Evolutionary conservation across 2,113 vertebrate species (phyloP).

Genomic region (Pygoscelis antarcticus): DNA sequence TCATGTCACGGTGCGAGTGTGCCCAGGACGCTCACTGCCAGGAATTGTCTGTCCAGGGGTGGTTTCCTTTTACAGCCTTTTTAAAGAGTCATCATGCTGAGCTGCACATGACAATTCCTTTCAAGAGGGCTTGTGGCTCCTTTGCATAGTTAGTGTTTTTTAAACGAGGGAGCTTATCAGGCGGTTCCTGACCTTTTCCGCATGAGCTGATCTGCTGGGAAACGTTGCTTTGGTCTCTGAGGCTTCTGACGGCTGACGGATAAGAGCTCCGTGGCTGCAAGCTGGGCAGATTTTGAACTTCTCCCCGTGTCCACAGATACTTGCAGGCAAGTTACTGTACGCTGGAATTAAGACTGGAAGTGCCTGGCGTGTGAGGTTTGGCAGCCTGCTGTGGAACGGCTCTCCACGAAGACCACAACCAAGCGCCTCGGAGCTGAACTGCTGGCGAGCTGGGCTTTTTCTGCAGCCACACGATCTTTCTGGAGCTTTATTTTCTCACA

Average conservation of each 20-base stretch:
- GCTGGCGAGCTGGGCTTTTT: not conserved
- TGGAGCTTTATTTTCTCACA: not conserved
- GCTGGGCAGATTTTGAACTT: constrained; percentile 40
- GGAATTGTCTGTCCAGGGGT: constrained; percentile 73
- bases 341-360: not conserved
- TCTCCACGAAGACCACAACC: not conserved
- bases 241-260: constrained; percentile 39
- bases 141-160: constrained; percentile 23
- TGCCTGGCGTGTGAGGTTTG: not conserved
- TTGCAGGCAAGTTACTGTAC: not conserved
- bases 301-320: not conserved
- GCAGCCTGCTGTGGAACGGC: not conserved
- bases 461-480: not conserved
- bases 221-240: not conserved
- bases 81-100: constrained; percentile 84
- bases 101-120: constrained; percentile 81
- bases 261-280: not conserved
- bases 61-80: constrained; percentile 93
- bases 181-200: constrained; percentile 34
- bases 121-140: constrained; percentile 19
- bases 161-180: constrained; percentile 11
- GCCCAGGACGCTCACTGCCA: constrained; percentile 68
- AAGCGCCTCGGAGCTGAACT: not conserved
- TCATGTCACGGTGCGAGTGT: constrained; percentile 72
- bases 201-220: constrained; percentile 43